Conservation (phyloP, 1,140 invertebrate genomes). For the Lepidurus packardi region DNA sequence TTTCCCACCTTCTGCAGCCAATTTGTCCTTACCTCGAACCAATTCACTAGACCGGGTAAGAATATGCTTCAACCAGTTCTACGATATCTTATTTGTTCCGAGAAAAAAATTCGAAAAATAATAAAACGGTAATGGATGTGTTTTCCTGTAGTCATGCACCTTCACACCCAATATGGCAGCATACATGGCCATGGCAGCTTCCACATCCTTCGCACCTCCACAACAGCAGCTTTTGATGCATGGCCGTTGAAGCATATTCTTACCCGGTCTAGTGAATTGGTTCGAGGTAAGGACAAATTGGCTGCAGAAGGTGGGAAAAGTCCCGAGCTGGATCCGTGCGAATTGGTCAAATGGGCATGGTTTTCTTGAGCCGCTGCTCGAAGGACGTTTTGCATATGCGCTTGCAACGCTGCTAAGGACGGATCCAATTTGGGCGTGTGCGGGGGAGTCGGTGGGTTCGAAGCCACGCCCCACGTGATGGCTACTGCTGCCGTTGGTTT, state of each 20-base stretch:
- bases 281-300: background rate
- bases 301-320: background rate
- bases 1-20: background rate
- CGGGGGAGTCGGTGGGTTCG: background rate
- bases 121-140: background rate
- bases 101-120: background rate
- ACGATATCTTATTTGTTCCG: background rate
- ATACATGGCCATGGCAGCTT: background rate
- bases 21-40: background rate
- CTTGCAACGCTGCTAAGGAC: background rate
- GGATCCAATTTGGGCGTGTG: background rate
- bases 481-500: background rate
- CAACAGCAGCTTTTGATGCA: background rate
- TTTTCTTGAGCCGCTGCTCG: constrained; percentile 5
- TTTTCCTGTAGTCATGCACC: background rate
- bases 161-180: constrained; percentile 12
- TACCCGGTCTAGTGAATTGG: background rate
- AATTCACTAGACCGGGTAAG: background rate
- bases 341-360: constrained; percentile 14
- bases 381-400: constrained; percentile 4
- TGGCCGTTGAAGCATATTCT: background rate
- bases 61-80: background rate
- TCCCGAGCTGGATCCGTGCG: background rate
- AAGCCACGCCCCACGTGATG: constrained; percentile 5
- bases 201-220: background rate